A percentile compares a stretch with the other conserved stretches of the same genome.
phyloP scores from a whole-genome alignment of 2,888 invertebrate species.

The Sclerodermus sp. region DNA sequence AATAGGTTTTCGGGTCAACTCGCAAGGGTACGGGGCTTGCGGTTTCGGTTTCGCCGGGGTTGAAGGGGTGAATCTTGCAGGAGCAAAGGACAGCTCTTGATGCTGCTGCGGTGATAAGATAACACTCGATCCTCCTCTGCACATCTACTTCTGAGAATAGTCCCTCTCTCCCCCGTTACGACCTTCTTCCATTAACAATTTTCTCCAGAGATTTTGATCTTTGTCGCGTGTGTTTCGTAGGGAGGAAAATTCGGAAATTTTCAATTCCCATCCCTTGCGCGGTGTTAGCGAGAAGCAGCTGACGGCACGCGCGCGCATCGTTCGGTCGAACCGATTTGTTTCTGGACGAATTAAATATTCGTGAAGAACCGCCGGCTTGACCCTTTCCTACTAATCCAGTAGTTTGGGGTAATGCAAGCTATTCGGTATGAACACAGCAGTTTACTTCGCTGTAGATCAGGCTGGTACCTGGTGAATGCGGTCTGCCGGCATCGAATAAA shows the following conservation, averaged over 20 bases:
- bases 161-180: neutral
- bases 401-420: no score
- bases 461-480: neutral
- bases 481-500: conserved; percentile 27
- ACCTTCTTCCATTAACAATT: neutral
- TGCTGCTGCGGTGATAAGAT: conserved; percentile 37
- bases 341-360: neutral
- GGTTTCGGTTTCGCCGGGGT: conserved; percentile 20
- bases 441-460: no score
- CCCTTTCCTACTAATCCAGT: neutral
- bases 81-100: neutral
- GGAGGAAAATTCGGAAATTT: no score
- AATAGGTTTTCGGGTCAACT: conserved; percentile 36
- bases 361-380: neutral
- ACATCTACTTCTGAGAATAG: neutral
- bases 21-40: conserved; percentile 27
- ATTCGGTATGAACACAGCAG: no score
- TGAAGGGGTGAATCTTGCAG: neutral
- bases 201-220: no score
- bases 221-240: no score
- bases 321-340: no score
- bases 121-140: conserved; percentile 30
- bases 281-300: no score
- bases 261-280: no score
- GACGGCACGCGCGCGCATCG: no score